Base-by-base conservation (phyloP, 1,140 invertebrate species). In the Drosophila repleta region DNA sequence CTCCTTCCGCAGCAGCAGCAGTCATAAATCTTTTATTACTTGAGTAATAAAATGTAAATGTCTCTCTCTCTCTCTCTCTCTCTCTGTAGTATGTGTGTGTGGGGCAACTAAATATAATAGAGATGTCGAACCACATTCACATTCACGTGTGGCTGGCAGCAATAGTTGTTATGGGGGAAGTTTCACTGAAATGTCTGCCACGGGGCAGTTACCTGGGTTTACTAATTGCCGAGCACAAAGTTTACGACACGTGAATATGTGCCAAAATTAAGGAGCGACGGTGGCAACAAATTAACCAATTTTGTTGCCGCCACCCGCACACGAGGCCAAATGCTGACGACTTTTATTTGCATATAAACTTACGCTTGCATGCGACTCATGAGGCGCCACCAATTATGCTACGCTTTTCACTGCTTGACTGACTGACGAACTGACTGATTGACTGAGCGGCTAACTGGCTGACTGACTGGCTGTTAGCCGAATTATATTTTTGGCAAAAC, bases 301-400 rank as follows among this genome's bases (percentile, higher is more conserved):
- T 76, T 76, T 53, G 53, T 39, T 32, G 46, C 52, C 24, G 20
- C 51, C 46, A 41, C 39, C 39, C 39, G 15, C 39, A 41, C 53
- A 60, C 55, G 60, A 53, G 6, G 41, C 15, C 45, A 63, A n/a
- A 61, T 41, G 39, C 5, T 43, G 39, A 51, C 45, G 43, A 8
- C 29, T 53, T 35, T 15, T 52, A 65, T 75, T 82, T 71, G 75
- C 82, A 78, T 87, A 64, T 87, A 64, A 65, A 89, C 85, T 90
- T 79, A 90, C 85, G 78, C 78, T 82, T 90, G 85, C 81, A 90
- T 90, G 78, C 85, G 85, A 71, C 79, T 90, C 85, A 90, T 90
- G 62, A 39, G 78, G 66, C 78, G 74, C 78, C 77, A 66, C 0
- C 51, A 66, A 64, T 51, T 85, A 85, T 87, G 82, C 78, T 87